phyloP scores from a whole-genome alignment of 1,140 invertebrate genomes.

The Zaprionus davidi region DNA sequence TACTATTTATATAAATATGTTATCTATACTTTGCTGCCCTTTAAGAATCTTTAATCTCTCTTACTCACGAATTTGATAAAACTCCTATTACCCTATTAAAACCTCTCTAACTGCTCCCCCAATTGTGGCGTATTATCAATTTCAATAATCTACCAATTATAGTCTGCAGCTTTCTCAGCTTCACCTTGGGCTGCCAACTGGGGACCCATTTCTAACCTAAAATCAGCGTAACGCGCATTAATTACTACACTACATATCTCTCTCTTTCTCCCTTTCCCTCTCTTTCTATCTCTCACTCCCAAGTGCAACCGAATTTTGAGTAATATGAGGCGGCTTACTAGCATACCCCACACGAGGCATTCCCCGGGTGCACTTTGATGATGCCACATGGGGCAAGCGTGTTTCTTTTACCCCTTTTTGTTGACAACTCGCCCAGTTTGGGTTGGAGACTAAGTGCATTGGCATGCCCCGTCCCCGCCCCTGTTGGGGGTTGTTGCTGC shows the following conservation, averaged over 20 bases:
- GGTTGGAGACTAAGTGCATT: slow-evolving; percentile 60
- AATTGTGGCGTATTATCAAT: no score
- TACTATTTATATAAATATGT: no score
- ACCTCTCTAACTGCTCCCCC: no score
- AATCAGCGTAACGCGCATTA: slow-evolving; percentile 31
- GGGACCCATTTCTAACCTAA: slow-evolving; percentile 21
- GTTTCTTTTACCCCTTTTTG: slow-evolving; percentile 31
- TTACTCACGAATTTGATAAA: no score
- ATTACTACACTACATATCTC: slow-evolving; percentile 18
- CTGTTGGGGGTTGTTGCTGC: slow-evolving; percentile 53
- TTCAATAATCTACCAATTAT: background rate
- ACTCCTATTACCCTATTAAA: no score
- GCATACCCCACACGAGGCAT: slow-evolving; percentile 9
- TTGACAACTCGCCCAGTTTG: slow-evolving; percentile 54
- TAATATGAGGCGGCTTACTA: slow-evolving; percentile 17
- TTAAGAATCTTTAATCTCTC: no score
- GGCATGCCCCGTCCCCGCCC: slow-evolving; percentile 15
- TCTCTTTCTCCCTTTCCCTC: background rate
- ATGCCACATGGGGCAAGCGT: slow-evolving; percentile 16
- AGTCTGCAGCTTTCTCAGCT: background rate
- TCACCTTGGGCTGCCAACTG: background rate
- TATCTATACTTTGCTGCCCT: no score
- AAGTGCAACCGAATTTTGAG: slow-evolving; percentile 34
- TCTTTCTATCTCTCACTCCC: background rate
- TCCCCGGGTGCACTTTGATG: slow-evolving; percentile 58